phyloP scores from a whole-genome alignment of 2,113 vertebrate species.

The Bubo blakistoni region DNA sequence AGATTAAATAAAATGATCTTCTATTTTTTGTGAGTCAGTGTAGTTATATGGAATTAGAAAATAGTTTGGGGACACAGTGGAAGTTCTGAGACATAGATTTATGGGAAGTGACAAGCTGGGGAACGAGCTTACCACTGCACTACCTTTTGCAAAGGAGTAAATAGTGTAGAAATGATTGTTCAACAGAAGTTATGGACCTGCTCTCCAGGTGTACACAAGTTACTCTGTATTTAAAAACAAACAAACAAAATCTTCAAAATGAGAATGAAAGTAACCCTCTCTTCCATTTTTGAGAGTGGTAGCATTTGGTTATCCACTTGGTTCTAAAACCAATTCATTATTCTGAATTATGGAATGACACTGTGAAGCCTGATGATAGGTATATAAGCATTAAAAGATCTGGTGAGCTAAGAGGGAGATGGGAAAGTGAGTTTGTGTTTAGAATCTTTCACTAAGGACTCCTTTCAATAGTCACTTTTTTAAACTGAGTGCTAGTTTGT shows the following conservation, averaged over 20 bases:
- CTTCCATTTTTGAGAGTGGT: not conserved
- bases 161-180: not conserved
- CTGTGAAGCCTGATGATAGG: not conserved
- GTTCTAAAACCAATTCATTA: not conserved
- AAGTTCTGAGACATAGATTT: not conserved
- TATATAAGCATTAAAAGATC: not conserved
- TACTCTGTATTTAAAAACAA: not conserved
- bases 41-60: not conserved
- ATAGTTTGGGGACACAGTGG: not conserved
- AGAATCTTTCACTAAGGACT: not conserved
- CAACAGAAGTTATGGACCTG: not conserved
- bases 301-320: not conserved
- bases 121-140: not conserved
- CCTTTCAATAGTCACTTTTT: not conserved
- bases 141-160: not conserved
- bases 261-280: not conserved
- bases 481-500: not conserved
- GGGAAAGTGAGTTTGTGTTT: not conserved
- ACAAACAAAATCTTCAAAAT: not conserved
- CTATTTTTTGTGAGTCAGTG: not conserved
- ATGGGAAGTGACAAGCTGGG: not conserved
- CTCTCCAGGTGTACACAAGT: not conserved
- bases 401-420: not conserved
- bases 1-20: not conserved
- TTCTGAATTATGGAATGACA: not conserved